Conservation (phyloP, 2,797 vertebrate species). For the Taenioides sp. region DNA sequence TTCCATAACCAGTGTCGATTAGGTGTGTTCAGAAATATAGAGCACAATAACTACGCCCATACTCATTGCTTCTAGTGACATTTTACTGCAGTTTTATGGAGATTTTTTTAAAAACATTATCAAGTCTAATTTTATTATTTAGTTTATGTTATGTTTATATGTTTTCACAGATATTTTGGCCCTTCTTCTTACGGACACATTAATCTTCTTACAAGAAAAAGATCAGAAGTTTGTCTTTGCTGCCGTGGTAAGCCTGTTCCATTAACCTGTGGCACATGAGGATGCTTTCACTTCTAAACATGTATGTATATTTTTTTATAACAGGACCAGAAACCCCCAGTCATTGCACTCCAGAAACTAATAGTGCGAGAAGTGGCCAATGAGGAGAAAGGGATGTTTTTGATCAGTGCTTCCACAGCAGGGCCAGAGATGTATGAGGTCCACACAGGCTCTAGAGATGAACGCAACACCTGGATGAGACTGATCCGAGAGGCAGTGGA, state of each 20-base stretch:
- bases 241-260: conserved; percentile 83
- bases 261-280: neutral
- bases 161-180: conserved; percentile 85
- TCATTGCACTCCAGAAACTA: conserved; percentile 93
- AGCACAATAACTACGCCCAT: neutral
- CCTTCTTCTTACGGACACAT: conserved; percentile 87
- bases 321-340: conserved; percentile 94
- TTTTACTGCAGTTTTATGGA: neutral
- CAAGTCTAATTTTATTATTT: neutral
- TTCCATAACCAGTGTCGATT: too few species aligned
- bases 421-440: conserved; percentile 98
- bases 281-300: neutral
- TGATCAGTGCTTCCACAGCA: conserved; percentile 90
- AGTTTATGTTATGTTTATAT: conserved; percentile 17
- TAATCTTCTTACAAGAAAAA: conserved; percentile 96
- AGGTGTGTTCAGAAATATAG: neutral
- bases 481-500: conserved; percentile 91
- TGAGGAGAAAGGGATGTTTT: conserved; percentile 94
- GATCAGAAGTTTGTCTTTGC: conserved; percentile 97
- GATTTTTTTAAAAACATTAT: neutral
- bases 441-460: conserved; percentile 89
- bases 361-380: conserved; percentile 97
- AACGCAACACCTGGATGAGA: conserved; percentile 93
- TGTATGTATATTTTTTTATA: neutral
- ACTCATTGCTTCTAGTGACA: neutral